Base-by-base conservation (phyloP, 1,140 invertebrate genomes). In the Bursaphelenchus mucronatus region DNA sequence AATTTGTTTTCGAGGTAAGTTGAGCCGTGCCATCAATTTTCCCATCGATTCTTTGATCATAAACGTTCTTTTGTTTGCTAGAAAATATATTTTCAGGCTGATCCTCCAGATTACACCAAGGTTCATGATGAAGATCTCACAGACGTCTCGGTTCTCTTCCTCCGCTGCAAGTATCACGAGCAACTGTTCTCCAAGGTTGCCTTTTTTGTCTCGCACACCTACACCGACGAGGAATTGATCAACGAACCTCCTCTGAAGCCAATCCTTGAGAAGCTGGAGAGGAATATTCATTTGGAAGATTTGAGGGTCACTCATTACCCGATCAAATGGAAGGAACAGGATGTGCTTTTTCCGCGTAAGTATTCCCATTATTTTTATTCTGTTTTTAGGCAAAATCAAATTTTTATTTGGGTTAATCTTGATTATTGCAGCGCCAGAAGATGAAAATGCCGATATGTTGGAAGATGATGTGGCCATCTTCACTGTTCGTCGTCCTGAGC, bases 191-290 rank as follows among this genome's bases (percentile, higher is more conserved):
- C 97, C 2, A 83, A 94, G 66, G 92, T 98, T 19, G 94, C 94
- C 8, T 98, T 97, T 82, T 98, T 95, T 82, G 94, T 97, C 51
- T 97, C 96, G 79, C 97, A 97, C 81, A 93, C 96, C 80, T 98
- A 98, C 80, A 87, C 85, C 39, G 93, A 97, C 80, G 88, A 88
- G 5, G 92, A 97, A 82, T 82, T 97, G 68, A 87, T 88, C 67
- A 93, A 97, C 83, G 95, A 93, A 83, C 92, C 92, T 41, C 94
- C 94, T 44, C 84, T 89, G 3, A 88, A 88, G 51, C 92, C 93
- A n/a, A 87, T 90, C 58, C 96, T 94, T 84, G 90, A 94, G 73
- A 94, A 96, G 61, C 13, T 63, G 13, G 19, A 58, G 30, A 53
- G 61, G 13, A 41, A 39, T 2, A 63, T 63, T 17, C 43, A 19